phyloP scores from a whole-genome alignment of 2,797 vertebrate species.

The Cygnus olor region DNA sequence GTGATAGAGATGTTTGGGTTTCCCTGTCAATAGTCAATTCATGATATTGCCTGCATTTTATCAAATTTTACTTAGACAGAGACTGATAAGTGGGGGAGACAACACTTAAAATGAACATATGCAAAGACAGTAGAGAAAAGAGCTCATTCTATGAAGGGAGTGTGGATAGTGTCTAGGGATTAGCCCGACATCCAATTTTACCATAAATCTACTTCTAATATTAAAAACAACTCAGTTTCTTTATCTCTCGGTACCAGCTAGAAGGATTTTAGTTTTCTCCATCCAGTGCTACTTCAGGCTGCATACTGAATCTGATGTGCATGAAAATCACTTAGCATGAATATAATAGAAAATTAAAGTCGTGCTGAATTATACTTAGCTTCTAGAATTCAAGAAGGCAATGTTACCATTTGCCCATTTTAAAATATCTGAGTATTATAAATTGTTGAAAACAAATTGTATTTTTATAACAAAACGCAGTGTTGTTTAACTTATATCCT shows the following conservation, averaged over 20 bases:
- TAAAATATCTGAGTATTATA: slow-evolving; percentile 31
- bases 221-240: slow-evolving; percentile 41
- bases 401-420: slow-evolving; percentile 43
- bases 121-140: not conserved
- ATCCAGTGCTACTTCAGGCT: slow-evolving; percentile 24
- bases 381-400: slow-evolving; percentile 53
- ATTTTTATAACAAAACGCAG: slow-evolving; percentile 59
- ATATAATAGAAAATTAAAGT: slow-evolving; percentile 68
- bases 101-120: not conserved
- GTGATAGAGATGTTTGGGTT: not conserved
- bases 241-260: slow-evolving; percentile 50
- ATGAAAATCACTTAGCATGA: slow-evolving; percentile 67
- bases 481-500: slow-evolving; percentile 44
- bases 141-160: not conserved
- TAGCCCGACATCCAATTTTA: slow-evolving; percentile 33
- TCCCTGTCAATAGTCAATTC: not conserved
- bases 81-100: slow-evolving; percentile 4
- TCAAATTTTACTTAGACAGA: slow-evolving; percentile 6
- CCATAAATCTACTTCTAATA: slow-evolving; percentile 30
- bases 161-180: slow-evolving; percentile 30
- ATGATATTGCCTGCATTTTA: not conserved
- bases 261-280: slow-evolving; percentile 51
- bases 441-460: slow-evolving; percentile 52
- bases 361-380: slow-evolving; percentile 29
- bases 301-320: slow-evolving; percentile 39